These are phyloP conservation scores for Sinella curviseta DNA, from an alignment of 1,140 invertebrate genomes.

Conservation along the genomic window DNA sequence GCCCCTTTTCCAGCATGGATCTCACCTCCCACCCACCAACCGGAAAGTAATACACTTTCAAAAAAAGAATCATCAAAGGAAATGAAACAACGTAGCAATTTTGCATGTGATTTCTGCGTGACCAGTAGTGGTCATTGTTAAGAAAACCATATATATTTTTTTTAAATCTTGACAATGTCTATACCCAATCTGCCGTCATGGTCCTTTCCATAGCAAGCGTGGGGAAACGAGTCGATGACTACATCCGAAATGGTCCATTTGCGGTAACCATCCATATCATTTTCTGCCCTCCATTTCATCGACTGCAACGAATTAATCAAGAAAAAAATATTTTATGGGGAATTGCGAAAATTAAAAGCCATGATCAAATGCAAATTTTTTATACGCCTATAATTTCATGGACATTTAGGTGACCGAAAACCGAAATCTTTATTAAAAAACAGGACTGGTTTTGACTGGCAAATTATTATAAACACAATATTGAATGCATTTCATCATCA, in stretches of 20 bases:
- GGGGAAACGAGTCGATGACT: slow-evolving; percentile 28
- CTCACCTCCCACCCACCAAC: slow-evolving; percentile 29
- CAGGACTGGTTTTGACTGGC: too few relatives aligned
- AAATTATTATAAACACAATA: too few relatives aligned
- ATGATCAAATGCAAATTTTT: too few relatives aligned
- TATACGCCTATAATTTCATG: too few relatives aligned
- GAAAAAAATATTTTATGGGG: background rate
- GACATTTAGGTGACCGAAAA: too few relatives aligned
- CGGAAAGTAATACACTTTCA: slow-evolving; percentile 23
- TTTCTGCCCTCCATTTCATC: slow-evolving; percentile 31
- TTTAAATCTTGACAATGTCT: too few relatives aligned
- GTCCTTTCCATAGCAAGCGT: slow-evolving; percentile 23
- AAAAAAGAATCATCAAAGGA: background rate
- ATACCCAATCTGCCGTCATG: slow-evolving; percentile 31
- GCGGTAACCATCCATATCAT: slow-evolving; percentile 19
- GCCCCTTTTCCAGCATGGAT: slow-evolving; percentile 25
- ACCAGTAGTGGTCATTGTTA: too few relatives aligned
- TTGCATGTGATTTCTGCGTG: background rate
- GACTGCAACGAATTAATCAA: background rate
- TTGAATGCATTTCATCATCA: too few relatives aligned
- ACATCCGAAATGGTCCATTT: slow-evolving; percentile 20
- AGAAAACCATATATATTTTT: too few relatives aligned
- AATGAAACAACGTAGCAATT: background rate
- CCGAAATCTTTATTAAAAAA: too few relatives aligned
- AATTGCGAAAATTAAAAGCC: too few relatives aligned